Conservation (phyloP, 1,140 invertebrate genomes). For the Zaprionus lachaisei region DNA sequence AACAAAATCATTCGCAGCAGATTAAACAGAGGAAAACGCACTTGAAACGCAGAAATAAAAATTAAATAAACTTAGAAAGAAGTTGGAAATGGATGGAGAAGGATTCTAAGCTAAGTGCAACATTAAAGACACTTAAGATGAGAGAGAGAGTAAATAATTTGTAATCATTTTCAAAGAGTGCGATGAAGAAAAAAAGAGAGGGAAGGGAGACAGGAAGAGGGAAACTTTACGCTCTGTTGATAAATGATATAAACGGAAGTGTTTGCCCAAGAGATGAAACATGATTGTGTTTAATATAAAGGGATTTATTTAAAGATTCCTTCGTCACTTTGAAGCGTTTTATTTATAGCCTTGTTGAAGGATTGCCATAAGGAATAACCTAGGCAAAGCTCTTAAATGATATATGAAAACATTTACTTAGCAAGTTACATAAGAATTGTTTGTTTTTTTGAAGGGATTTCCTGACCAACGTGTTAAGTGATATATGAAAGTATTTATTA, state of each 20-base stretch:
- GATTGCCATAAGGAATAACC: neutral
- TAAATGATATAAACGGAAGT: conserved; percentile 23
- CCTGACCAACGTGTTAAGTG: neutral
- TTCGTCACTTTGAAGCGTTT: conserved; percentile 6
- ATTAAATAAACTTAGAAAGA: conserved; percentile 1
- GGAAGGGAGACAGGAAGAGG: neutral
- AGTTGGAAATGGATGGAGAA: neutral
- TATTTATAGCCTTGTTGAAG: neutral
- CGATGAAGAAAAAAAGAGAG: neutral
- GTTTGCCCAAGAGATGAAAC: conserved; percentile 14
- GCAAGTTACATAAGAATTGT: neutral
- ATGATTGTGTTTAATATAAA: conserved; percentile 12
- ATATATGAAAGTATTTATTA: neutral
- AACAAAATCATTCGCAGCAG: conserved; percentile 38
- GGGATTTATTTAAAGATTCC: conserved; percentile 11
- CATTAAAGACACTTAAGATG: conserved; percentile 28
- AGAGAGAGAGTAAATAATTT: conserved; percentile 23
- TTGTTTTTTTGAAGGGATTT: neutral
- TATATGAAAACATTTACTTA: conserved; percentile 1
- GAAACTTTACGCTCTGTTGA: conserved; percentile 5
- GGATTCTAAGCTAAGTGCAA: conserved; percentile 17
- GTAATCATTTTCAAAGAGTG: conserved; percentile 19
- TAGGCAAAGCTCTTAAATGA: neutral
- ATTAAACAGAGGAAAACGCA: conserved; percentile 26
- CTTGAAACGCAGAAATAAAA: neutral